Evolutionary conservation across 1,140 invertebrate species (phyloP).

Genomic region (Pseudomyrmex sp.): DNA sequence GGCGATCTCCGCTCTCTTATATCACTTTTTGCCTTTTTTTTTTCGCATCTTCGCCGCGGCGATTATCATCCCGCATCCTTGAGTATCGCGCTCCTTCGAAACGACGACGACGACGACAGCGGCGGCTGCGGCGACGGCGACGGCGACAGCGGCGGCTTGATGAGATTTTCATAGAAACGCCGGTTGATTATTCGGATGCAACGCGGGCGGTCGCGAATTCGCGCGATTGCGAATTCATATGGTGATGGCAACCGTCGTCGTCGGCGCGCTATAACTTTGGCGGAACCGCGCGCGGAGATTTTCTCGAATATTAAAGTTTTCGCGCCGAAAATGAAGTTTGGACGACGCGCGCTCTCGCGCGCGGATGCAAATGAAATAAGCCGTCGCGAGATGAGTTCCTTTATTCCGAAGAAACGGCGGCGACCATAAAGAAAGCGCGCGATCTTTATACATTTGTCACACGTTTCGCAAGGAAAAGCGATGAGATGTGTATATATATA

Average conservation of each 20-base stretch:
- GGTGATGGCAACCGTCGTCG: slow-evolving; percentile 63
- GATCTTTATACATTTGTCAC: slow-evolving; percentile 8
- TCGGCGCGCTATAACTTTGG: slow-evolving; percentile 55
- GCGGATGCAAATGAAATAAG: slow-evolving; percentile 51
- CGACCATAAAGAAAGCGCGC: not conserved
- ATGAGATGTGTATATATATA: too few relatives aligned
- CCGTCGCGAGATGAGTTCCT: slow-evolving; percentile 51
- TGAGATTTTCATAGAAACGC: slow-evolving; percentile 69
- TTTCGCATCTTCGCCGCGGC: slow-evolving; percentile 15
- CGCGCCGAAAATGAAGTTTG: slow-evolving; percentile 64
- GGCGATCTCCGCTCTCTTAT: slow-evolving; percentile 18
- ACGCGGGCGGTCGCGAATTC: slow-evolving; percentile 39
- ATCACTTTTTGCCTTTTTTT: slow-evolving; percentile 29
- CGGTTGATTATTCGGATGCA: slow-evolving; percentile 67
- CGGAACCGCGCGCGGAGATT: slow-evolving; percentile 60
- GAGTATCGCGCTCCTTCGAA: slow-evolving; percentile 27
- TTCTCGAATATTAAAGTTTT: slow-evolving; percentile 63
- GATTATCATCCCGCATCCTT: slow-evolving; percentile 56
- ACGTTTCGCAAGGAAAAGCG: not conserved
- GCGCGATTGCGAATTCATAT: slow-evolving; percentile 73
- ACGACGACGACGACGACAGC: not conserved
- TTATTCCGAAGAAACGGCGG: slow-evolving; percentile 24
- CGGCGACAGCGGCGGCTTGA: slow-evolving; percentile 7
- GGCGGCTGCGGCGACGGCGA: not conserved
- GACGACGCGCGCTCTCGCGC: slow-evolving; percentile 49